Conservation (phyloP, 2,113 vertebrate genomes). For the Euleptes europaea region DNA sequence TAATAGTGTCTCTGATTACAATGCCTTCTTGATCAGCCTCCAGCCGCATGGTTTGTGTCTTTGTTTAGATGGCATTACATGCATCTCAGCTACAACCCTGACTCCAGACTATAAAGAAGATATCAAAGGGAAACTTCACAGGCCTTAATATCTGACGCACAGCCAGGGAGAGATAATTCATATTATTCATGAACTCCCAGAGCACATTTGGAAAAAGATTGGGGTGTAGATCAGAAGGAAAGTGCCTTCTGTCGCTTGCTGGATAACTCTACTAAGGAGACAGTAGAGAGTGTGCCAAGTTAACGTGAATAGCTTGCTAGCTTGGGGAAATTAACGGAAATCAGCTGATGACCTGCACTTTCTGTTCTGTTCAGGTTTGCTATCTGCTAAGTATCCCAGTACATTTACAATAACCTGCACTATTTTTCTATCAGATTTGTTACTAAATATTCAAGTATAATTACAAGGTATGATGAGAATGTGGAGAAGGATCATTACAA, state of each 20-base stretch:
- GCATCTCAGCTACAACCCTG: background rate
- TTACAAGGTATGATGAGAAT: background rate
- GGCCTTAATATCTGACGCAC: constrained; percentile 6
- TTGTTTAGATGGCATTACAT: background rate
- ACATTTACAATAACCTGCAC: background rate
- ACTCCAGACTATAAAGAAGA: background rate
- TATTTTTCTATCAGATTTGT: background rate
- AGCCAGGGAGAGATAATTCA: constrained; percentile 10
- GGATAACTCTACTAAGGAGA: constrained; percentile 23
- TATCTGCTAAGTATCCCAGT: background rate
- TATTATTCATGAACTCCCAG: constrained; percentile 17
- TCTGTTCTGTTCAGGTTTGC: background rate
- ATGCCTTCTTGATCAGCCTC: background rate
- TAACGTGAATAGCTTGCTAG: background rate
- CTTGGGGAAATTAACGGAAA: background rate
- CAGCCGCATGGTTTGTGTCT: background rate
- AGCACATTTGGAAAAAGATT: constrained; percentile 18
- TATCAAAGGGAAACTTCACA: constrained; percentile 6
- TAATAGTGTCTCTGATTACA: background rate
- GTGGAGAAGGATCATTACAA: background rate
- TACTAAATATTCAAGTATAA: background rate
- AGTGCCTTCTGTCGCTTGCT: constrained; percentile 16
- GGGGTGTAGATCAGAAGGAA: constrained; percentile 11
- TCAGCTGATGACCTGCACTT: background rate
- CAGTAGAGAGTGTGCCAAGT: background rate